These are phyloP conservation scores for Psilopogon haemacephalus DNA, from an alignment of 2,113 vertebrate genomes.

Conservation along the genomic window DNA sequence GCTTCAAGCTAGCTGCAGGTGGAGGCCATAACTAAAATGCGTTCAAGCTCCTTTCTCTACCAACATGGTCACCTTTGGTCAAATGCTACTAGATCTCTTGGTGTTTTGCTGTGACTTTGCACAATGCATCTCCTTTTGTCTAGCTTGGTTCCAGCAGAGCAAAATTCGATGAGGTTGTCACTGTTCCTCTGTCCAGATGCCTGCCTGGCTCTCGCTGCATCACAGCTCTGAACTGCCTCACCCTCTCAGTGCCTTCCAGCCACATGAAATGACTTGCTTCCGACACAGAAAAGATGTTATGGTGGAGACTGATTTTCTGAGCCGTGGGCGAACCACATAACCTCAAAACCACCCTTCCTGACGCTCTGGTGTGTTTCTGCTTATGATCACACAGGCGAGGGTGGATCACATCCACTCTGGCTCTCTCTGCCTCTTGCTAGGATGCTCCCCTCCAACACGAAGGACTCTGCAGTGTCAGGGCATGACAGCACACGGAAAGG, in stretches of 20 bases:
- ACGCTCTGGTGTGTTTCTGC: not conserved
- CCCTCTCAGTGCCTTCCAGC: not conserved
- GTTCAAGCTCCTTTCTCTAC: not conserved
- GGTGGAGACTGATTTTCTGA: not conserved
- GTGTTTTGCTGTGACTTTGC: not conserved
- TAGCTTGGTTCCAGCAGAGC: not conserved
- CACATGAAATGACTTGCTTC: conserved; percentile 2
- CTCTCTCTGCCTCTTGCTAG: accelerated
- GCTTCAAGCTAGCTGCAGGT: not conserved
- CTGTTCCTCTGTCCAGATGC: not conserved
- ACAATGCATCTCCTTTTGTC: not conserved
- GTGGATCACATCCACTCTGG: not conserved
- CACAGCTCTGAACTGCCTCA: not conserved
- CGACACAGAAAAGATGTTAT: not conserved
- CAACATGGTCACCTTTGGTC: not conserved
- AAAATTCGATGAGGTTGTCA: not conserved
- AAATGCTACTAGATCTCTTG: not conserved
- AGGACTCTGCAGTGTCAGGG: not conserved
- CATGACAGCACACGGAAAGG: not conserved
- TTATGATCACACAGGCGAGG: not conserved
- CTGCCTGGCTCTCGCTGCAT: not conserved
- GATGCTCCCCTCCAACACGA: not conserved
- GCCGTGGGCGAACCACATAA: not conserved
- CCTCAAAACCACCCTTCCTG: conserved; percentile 29
- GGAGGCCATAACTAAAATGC: not conserved